Evolutionary conservation across 2,888 invertebrate genomes (phyloP), one percentile per base, ranked within the genome.

Genomic region (Phyto melanocephala): DNA sequence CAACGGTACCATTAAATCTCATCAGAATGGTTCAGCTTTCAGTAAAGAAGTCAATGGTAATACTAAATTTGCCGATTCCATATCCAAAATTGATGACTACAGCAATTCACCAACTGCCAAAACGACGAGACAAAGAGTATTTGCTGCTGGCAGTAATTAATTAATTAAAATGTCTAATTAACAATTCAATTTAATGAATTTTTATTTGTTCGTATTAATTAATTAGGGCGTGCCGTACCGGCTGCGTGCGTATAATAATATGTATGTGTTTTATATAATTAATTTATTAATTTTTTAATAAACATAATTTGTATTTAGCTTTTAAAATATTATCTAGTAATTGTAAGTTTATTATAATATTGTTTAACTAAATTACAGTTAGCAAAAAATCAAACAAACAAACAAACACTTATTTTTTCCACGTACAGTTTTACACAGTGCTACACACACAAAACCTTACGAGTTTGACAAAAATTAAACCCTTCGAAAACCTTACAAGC

Each of bases 71-170:
- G 87, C 88, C 70, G 88, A 88, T 54, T 86, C 88, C 35, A 87
- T 89, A 80, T 80, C 85, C 47, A 88, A 89, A 80, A 81, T 86
- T 10, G 86, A 86, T 13, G 85, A 86, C n/a, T 87, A 86, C 40
- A 86, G 15, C 15, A 71, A 78, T 42, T 75, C 81, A 22, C 40
- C 68, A 65, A 86, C 85, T 45, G 83, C 85, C 63, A 85, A 89
- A 80, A 87, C 87, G 86, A 87, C 90, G 87, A 86, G 91, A 86
- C 90, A 91, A 81, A 87, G 91, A 72, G 87, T 90, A 71, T 88
- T 87, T 79, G 88, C 89, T 56, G 90, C 87, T 70, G 88, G 86
- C 80, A 88, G 87, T 84, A 89, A 87, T 83, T 89, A 88, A 83
- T 87, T 84, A 62, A 80, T 80, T 81, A 65, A 50, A 52, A 24